phyloP scores from a whole-genome alignment of 1,140 invertebrate genomes.

The Drosophila aff. region DNA sequence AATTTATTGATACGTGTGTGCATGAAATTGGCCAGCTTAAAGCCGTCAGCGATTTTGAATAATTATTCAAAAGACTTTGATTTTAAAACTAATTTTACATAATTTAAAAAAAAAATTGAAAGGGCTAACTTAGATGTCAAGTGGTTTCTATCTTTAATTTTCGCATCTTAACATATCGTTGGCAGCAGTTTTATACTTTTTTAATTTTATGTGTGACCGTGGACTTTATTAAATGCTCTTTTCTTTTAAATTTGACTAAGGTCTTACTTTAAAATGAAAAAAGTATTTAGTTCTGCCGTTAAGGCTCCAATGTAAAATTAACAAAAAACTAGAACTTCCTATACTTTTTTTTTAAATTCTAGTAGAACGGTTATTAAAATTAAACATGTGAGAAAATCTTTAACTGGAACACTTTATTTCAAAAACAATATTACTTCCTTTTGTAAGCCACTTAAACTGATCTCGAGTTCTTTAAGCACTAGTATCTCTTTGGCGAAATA shows the following conservation, averaged over 20 bases:
- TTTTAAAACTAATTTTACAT: not conserved
- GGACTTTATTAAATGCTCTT: too few species aligned
- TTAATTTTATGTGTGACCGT: too few species aligned
- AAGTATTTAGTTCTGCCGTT: not conserved
- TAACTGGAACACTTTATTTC: conserved; percentile 10
- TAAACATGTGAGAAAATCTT: not conserved
- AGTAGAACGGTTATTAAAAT: not conserved
- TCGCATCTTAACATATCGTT: not conserved
- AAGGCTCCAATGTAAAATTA: too few species aligned
- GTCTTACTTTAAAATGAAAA: not conserved
- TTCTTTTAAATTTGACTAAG: not conserved
- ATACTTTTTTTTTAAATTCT: not conserved
- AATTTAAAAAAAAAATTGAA: not conserved
- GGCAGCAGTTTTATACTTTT: not conserved
- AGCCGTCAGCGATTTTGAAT: not conserved
- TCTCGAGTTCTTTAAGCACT: conserved; percentile 25
- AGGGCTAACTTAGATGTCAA: not conserved
- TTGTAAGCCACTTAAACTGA: conserved; percentile 23
- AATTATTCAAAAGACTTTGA: not conserved
- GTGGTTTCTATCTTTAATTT: not conserved
- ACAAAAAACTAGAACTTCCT: not conserved
- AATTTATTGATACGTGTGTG: not conserved
- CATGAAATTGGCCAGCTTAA: not conserved
- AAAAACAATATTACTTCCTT: not conserved
- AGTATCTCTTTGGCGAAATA: not conserved